These are phyloP conservation scores for Colletes collaris DNA, from an alignment of 2,888 invertebrate species.

Conservation along the genomic window DNA sequence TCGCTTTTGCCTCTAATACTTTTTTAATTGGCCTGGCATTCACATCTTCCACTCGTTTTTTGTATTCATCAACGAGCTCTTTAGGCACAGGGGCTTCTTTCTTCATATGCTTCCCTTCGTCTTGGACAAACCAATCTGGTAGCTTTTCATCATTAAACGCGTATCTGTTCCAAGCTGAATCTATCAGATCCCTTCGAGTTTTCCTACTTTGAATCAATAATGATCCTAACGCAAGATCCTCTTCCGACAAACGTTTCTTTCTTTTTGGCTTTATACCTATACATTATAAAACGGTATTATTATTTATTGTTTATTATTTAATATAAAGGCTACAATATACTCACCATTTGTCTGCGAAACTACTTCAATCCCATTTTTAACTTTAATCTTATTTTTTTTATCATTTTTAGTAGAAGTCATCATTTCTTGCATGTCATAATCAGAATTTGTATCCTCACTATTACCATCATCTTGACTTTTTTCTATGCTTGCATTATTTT, in stretches of 20 bases:
- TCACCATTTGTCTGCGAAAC: conserved; percentile 86
- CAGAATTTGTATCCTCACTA: conserved; percentile 79
- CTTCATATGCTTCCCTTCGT: conserved; percentile 95
- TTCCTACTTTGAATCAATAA: conserved; percentile 96
- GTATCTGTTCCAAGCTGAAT: conserved; percentile 96
- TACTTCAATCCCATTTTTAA: conserved; percentile 88
- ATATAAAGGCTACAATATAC: conserved; percentile 38
- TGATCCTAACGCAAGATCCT: conserved; percentile 96
- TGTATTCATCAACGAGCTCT: conserved; percentile 93
- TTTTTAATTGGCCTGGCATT: conserved; percentile 98
- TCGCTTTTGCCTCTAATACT: conserved; percentile 98
- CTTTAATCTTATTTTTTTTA: conserved; percentile 76
- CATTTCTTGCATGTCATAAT: conserved; percentile 83
- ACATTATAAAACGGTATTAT: conserved; percentile 30
- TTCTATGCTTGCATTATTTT: conserved; percentile 65
- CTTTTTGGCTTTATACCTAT: conserved; percentile 85
- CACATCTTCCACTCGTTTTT: conserved; percentile 91
- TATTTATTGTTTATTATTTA: not conserved
- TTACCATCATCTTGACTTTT: conserved; percentile 53
- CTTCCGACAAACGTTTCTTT: conserved; percentile 90
- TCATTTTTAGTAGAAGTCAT: conserved; percentile 70
- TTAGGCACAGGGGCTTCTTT: conserved; percentile 93
- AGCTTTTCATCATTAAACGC: conserved; percentile 95
- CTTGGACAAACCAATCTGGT: conserved; percentile 98
- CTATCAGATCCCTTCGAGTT: conserved; percentile 93